phyloP scores from a whole-genome alignment of 2,113 vertebrate species.

The Dolichotis patagonum region DNA sequence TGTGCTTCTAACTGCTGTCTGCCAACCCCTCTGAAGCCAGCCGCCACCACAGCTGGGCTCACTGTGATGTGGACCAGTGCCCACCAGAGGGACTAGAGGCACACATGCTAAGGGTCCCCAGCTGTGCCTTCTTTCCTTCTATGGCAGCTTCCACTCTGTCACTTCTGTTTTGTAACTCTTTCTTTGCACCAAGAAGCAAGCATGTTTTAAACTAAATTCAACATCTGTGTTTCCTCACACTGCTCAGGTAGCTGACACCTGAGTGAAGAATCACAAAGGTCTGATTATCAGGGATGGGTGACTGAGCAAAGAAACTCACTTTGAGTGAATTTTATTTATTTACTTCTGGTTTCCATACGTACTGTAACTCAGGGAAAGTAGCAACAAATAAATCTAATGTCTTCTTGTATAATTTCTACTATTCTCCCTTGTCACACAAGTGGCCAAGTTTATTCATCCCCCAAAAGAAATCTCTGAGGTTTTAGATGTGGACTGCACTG shows the following conservation, averaged over 20 bases:
- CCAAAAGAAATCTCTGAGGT: conserved; percentile 51
- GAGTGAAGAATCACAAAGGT: neutral
- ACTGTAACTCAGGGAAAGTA: neutral
- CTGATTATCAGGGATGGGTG: neutral
- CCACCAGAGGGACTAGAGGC: conserved; percentile 76
- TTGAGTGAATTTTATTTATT: conserved; percentile 61
- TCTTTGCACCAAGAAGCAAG: neutral
- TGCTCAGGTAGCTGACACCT: neutral
- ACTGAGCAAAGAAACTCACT: neutral
- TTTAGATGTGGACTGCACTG: neutral
- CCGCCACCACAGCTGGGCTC: neutral
- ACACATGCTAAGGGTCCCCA: neutral
- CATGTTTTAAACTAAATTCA: neutral
- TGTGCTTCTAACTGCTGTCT: neutral
- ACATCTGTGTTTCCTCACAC: neutral
- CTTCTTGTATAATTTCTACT: conserved; percentile 39
- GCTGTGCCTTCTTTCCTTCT: neutral
- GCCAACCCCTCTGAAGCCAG: neutral
- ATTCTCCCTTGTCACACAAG: neutral
- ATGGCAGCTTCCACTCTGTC: neutral
- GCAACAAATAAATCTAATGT: neutral
- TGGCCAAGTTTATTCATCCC: neutral
- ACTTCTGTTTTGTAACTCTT: neutral
- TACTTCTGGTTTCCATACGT: neutral
- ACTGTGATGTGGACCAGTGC: conserved; percentile 70